Evolutionary conservation across 2,888 invertebrate genomes (phyloP).

Genomic region (Allygus modestus): DNA sequence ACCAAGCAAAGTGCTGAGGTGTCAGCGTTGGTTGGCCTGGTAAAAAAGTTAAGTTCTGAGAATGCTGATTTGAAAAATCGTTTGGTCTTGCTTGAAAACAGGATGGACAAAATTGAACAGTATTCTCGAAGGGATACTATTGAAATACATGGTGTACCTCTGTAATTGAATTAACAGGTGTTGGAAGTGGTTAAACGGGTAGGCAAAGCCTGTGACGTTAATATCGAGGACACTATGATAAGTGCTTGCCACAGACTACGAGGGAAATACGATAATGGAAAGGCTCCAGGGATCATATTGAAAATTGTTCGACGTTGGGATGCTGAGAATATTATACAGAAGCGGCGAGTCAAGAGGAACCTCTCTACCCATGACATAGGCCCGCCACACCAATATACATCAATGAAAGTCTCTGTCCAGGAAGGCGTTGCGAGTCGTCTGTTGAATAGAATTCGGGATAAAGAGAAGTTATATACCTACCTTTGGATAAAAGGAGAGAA

Average conservation of each 20-base stretch:
- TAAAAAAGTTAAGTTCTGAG: not conserved
- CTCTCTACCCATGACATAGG: constrained; percentile 19
- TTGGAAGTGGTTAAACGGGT: constrained; percentile 24
- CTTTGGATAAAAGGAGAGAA: constrained; percentile 54
- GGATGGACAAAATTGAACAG: constrained; percentile 45
- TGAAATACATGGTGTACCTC: constrained; percentile 46
- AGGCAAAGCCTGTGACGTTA: not conserved
- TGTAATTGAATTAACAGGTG: not conserved
- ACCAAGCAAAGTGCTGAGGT: constrained; percentile 19
- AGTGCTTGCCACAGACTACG: constrained; percentile 41
- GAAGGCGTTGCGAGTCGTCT: constrained; percentile 2
- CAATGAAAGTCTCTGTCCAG: constrained; percentile 42
- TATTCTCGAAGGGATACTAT: constrained; percentile 22
- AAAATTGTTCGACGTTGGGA: constrained; percentile 5
- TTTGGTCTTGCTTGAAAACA: not conserved
- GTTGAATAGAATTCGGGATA: constrained; percentile 5
- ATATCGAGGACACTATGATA: constrained; percentile 28
- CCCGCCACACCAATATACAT: constrained; percentile 28
- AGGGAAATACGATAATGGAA: not conserved
- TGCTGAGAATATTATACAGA: constrained; percentile 3
- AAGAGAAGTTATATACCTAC: constrained; percentile 47
- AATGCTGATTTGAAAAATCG: not conserved
- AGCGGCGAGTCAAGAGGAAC: not conserved
- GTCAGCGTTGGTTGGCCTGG: not conserved
- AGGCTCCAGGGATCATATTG: constrained; percentile 34